phyloP scores from a whole-genome alignment of 1,140 invertebrate genomes.

The Scaptomyza montana region DNA sequence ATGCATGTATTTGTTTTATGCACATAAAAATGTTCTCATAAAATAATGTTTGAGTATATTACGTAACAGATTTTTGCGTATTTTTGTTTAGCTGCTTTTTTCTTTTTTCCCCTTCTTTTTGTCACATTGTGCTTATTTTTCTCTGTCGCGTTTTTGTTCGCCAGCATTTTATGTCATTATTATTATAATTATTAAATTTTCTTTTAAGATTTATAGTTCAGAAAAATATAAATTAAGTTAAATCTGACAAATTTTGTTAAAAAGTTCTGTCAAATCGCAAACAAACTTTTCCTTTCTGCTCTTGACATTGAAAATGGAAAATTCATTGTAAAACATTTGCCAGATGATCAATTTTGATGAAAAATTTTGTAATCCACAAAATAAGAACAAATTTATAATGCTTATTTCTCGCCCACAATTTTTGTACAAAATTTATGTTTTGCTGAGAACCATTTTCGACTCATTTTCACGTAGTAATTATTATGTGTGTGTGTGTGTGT shows the following conservation, averaged over 20 bases:
- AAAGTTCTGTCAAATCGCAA: constrained; percentile 42
- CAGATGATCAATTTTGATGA: too few species aligned
- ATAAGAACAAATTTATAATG: constrained; percentile 24
- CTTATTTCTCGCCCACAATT: constrained; percentile 43
- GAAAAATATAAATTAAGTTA: neutral
- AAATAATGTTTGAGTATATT: constrained; percentile 32
- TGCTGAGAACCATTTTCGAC: constrained; percentile 8
- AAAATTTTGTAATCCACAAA: constrained; percentile 59
- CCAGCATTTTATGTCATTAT: constrained; percentile 2
- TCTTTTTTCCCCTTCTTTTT: constrained; percentile 27
- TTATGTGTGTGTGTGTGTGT: neutral
- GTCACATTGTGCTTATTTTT: constrained; percentile 39
- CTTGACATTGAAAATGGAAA: constrained; percentile 63
- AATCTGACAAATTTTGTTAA: constrained; percentile 50
- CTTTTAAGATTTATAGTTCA: constrained; percentile 35
- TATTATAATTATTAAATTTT: constrained; percentile 57
- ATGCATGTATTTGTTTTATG: neutral
- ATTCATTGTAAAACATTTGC: neutral
- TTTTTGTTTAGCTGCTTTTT: constrained; percentile 52
- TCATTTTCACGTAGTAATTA: constrained; percentile 27
- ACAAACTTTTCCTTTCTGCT: constrained; percentile 42
- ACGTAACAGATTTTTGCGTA: constrained; percentile 59
- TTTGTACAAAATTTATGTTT: too few species aligned
- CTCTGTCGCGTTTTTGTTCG: constrained; percentile 27
- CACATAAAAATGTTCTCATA: constrained; percentile 3